These are phyloP conservation scores for Uria aalge DNA, from an alignment of 2,113 vertebrate genomes.

Conservation along the genomic window DNA sequence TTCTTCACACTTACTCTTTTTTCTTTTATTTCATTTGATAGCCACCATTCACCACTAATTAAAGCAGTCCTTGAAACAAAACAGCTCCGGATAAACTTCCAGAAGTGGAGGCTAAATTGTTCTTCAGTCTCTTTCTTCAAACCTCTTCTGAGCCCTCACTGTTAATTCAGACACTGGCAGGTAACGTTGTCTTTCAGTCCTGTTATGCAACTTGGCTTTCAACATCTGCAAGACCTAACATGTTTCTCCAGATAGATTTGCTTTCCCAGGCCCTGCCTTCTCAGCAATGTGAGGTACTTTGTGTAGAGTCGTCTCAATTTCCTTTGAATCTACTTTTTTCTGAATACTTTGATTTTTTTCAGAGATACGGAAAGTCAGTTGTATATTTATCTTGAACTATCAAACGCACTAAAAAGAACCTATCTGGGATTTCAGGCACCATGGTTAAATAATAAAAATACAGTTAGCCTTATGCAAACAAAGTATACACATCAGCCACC, in stretches of 20 bases:
- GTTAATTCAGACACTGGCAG: constrained; percentile 21
- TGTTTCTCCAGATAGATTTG: background rate
- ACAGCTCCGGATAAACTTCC: background rate
- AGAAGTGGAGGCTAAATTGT: background rate
- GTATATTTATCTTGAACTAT: constrained; percentile 37
- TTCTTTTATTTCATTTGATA: background rate
- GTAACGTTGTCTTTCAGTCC: background rate
- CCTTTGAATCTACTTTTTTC: background rate
- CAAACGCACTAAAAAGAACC: background rate
- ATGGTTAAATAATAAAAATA: constrained; percentile 36
- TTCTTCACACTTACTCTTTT: background rate
- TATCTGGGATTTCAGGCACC: constrained; percentile 10
- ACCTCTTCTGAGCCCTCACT: background rate
- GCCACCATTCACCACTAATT: background rate
- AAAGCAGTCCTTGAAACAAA: background rate
- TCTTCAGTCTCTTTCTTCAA: background rate
- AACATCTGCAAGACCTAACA: constrained; percentile 5
- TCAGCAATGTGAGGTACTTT: background rate
- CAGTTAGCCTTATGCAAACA: constrained; percentile 20
- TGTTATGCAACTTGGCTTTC: constrained; percentile 27
- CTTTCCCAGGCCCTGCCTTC: constrained; percentile 32
- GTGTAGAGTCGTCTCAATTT: background rate
- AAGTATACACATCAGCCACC: background rate
- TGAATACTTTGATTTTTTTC: constrained; percentile 1
- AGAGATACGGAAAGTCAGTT: constrained; percentile 1